These are phyloP conservation scores for Zhengitettix transpicula DNA, from an alignment of 2,888 invertebrate genomes.

Conservation along the genomic window DNA sequence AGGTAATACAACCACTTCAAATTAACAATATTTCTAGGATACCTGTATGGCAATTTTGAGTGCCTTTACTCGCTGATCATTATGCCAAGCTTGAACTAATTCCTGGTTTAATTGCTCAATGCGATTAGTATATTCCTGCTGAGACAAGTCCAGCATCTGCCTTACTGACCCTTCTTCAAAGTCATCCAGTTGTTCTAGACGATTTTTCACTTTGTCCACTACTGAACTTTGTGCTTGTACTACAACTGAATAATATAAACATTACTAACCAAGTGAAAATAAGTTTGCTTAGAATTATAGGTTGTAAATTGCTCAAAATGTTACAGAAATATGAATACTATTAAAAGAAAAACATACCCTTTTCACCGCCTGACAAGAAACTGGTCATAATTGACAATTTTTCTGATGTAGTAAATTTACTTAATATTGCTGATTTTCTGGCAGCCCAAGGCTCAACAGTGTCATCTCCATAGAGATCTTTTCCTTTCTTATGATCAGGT, in stretches of 20 bases:
- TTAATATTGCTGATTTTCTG: conserved; percentile 60
- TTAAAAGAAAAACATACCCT: conserved; percentile 33
- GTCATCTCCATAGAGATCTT: conserved; percentile 20
- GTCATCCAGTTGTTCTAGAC: conserved; percentile 85
- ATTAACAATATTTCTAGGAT: neutral
- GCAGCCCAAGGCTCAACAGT: conserved; percentile 61
- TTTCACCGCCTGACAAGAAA: conserved; percentile 65
- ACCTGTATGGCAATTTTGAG: conserved; percentile 80
- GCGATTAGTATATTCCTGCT: conserved; percentile 77
- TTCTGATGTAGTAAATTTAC: conserved; percentile 84
- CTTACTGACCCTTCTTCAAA: conserved; percentile 79
- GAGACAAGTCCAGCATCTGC: conserved; percentile 77
- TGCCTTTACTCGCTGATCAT: conserved; percentile 87
- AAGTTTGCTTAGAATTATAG: too few relatives aligned
- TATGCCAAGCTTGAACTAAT: conserved; percentile 80
- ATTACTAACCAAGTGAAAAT: too few relatives aligned
- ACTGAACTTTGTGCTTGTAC: conserved; percentile 56
- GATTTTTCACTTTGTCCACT: conserved; percentile 74
- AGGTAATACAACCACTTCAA: too few relatives aligned
- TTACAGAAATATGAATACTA: too few relatives aligned
- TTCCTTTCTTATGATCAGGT: conserved; percentile 16
- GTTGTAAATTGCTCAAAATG: too few relatives aligned
- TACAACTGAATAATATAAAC: conserved; percentile 34
- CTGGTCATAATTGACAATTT: conserved; percentile 82
- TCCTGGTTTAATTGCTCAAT: conserved; percentile 86